Evolutionary conservation across 2,888 invertebrate species (phyloP), one percentile per base, ranked within the genome.

Genomic region (Myopa testacea): DNA sequence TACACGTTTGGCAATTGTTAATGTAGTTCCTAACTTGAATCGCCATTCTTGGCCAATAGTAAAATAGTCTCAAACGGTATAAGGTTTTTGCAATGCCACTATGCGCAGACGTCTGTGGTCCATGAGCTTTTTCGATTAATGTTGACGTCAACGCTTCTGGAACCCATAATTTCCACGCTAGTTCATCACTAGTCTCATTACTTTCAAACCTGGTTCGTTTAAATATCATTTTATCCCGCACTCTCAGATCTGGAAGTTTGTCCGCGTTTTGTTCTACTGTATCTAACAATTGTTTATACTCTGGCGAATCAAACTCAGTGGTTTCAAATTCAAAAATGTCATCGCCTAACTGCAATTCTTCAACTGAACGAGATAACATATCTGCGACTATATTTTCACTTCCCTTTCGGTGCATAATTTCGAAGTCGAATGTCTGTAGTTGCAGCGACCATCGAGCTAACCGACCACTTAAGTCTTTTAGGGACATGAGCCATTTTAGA

Each of bases 361-460:
- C 58, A 7, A 75, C 70, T 8, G 80, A 75, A 40, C 82, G 40
- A 10, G 82, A 82, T 1, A 83, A 68, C 12, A 82, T 81, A 75
- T 84, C 85, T 0, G 84, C 82, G 0, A 85, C 82, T 1, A 81
- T 63, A 79, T 84, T 81, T 0, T 77, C 69, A 2, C 26, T 26
- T 26, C 26, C 26, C 26, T 26, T 26, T 26, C 26, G 1, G 26
- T 26, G 26, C 26, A 26, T 2, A 26, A 26, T 26, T 26, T 26
- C 26, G 26, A 26, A 26, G 2, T 26, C 26, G 26, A 26, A 26
- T 26, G 26, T 26, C 26, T 26, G 26, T 26, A 26, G 26, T 26
- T 26, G 26, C 2, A 26, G 26, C 26, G 26, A 26, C 26, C 26
- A 26, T 26, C 26, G 26, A 26, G 26, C 26, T 26, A 26, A 26